Base-by-base conservation (phyloP, 1,140 invertebrate genomes). In the Telenomus remus region DNA sequence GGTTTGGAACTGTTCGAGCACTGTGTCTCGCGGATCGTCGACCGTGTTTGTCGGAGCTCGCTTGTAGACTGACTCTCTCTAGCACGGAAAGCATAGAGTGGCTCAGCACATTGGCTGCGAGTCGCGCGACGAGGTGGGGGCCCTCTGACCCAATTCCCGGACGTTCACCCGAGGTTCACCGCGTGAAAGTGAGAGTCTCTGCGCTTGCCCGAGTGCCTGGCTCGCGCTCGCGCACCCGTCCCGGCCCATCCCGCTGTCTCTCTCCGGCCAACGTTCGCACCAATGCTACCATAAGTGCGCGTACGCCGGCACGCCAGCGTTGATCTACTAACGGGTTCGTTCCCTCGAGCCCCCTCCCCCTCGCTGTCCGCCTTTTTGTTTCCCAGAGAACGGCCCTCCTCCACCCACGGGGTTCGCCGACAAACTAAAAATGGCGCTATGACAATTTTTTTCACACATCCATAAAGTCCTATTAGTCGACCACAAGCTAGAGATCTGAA, bases 101-200 rank as follows among this genome's bases (percentile, higher is more conserved):
- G 64, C 83, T 84, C 82, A 80, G 85, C 82, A 85, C 84, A 86
- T 85, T 85, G 84, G 81, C 82, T 84, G 75, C 81, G 84, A 82
- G 80, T 79, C 77, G 83, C 61, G 65, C 79, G 81, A 54, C 79
- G 82, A 80, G 81, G 87, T 87, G 85, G 87, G 87, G 86, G 85
- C 85, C 83, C 82, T 86, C 80, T 88, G 87, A 89, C 87, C 87
- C 85, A 88, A 88, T 89, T 88, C 84, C 86, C 86, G 87, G 87
- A 85, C 86, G 81, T 89, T 89, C 86, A 89, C 82, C 87, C 86
- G 84, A 85, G 86, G 86, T 87, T 88, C 86, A 88, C 86, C 85
- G 85, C 85, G 87, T 86, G 87, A 88, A 88, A 88, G 87, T 89
- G 86, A 89, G 87, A 89, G 87, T 89, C 84, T 81, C 83, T 85